These are phyloP conservation scores for Falcaria lacertinaria DNA, from an alignment of 2,888 invertebrate species.

Conservation along the genomic window DNA sequence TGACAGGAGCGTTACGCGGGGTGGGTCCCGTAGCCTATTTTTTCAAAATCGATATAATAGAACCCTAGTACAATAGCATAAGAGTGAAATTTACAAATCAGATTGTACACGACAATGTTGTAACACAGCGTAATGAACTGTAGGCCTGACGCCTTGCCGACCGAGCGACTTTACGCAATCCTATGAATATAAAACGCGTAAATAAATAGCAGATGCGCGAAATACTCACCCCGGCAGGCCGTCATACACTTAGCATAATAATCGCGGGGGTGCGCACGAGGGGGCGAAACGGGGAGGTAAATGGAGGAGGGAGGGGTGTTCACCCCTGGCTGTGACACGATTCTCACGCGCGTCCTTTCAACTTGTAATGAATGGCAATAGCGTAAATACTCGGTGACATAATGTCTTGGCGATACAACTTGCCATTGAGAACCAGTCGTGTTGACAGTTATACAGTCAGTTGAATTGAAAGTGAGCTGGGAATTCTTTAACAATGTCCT, in stretches of 20 bases:
- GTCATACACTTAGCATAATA: conserved; percentile 77
- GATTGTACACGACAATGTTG: conserved; percentile 35
- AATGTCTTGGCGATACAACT: conserved; percentile 36
- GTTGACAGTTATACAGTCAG: conserved; percentile 31
- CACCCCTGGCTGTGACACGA: conserved; percentile 66
- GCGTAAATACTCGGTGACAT: conserved; percentile 66
- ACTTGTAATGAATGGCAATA: conserved; percentile 69
- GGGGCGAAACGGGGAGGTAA: conserved; percentile 24
- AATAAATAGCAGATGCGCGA: conserved; percentile 80
- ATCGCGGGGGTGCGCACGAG: conserved; percentile 54
- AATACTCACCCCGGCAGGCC: conserved; percentile 72
- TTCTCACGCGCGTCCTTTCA: conserved; percentile 77
- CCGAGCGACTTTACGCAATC: conserved; percentile 59
- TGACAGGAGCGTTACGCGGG: conserved; percentile 56
- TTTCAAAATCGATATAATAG: conserved; percentile 16
- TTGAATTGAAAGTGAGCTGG: conserved; percentile 39
- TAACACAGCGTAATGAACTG: conserved; percentile 68
- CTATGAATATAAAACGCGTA: conserved; percentile 78
- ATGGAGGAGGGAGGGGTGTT: conserved; percentile 25
- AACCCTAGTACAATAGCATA: conserved; percentile 24
- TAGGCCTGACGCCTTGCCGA: conserved; percentile 57
- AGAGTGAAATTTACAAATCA: conserved; percentile 34
- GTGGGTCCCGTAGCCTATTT: conserved; percentile 59
- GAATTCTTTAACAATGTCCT: conserved; percentile 8
- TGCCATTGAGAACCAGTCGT: conserved; percentile 55